Base-by-base conservation (phyloP, 1,140 invertebrate genomes). In the Drosophila setifemur region DNA sequence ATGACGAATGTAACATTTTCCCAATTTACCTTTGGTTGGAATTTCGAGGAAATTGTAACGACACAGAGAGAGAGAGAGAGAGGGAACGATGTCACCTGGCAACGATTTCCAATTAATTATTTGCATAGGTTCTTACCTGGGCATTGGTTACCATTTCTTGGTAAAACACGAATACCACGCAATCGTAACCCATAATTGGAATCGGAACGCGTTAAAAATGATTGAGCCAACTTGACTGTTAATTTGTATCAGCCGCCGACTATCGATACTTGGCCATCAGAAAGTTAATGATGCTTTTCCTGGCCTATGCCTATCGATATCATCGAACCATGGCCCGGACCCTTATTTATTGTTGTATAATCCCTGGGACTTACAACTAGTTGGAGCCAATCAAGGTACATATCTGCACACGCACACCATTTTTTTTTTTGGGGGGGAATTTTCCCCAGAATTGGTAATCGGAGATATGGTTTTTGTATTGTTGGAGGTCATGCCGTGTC, bases 401-500 rank as follows among this genome's bases (percentile, higher is more conserved):
- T 16, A 61, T 61, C 58, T 58, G 23, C 57, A 58, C 57, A 19
- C 52, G 58, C 50, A 60, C 52, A 9, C 3, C n/a, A n/a, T n/a
- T n/a, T n/a, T n/a, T n/a, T n/a, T n/a, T n/a, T n/a, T n/a, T n/a
- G n/a, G n/a, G n/a, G n/a, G 18, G 52, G 1, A 31, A 11, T 8
- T 43, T 33, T 33, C 9, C 57, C 8, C 28, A 18, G 58, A 49
- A 25, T 18, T 23, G 29, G 31, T 35, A 45, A n/a, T 21, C 26
- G 19, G 53, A 55, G 21, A 43, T n/a, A n/a, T n/a, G n/a, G n/a
- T n/a, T n/a, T n/a, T n/a, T n/a, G n/a, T n/a, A n/a, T n/a, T n/a
- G n/a, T 37, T 64, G 58, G 61, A 64, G 61, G 61, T 66, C 58
- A 64, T 49, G 14, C 58, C 61, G 61, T 66, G 61, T 64, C 61